Evolutionary conservation across 2,888 invertebrate species (phyloP).

Genomic region (Sycophila texana): DNA sequence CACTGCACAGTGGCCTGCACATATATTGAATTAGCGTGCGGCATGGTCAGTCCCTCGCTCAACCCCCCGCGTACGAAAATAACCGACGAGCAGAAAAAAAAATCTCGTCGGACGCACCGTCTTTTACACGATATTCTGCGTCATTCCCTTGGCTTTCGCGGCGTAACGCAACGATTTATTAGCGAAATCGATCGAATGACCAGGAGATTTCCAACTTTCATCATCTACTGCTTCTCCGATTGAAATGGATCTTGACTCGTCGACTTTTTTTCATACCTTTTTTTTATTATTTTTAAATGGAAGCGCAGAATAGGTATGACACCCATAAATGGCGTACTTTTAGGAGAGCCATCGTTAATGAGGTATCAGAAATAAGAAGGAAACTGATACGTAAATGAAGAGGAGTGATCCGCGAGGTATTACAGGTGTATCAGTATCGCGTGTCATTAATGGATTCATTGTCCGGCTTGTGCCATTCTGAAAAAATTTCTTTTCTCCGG

Average conservation of each 20-base stretch:
- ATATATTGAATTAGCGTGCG: background rate
- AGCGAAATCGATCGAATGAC: conserved; percentile 9
- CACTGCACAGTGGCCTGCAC: too few species aligned
- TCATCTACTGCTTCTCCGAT: background rate
- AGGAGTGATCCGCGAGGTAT: background rate
- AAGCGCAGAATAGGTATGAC: too few species aligned
- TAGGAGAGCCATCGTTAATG: too few species aligned
- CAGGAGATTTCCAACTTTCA: background rate
- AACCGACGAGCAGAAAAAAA: background rate
- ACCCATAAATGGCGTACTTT: background rate
- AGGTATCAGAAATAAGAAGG: background rate
- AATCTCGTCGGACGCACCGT: background rate
- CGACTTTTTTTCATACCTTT: too few species aligned
- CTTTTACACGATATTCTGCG: too few species aligned
- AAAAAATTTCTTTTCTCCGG: background rate
- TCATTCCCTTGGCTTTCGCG: conserved; percentile 1
- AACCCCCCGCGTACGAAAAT: background rate
- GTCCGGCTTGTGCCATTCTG: background rate
- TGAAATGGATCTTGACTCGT: background rate
- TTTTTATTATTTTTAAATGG: too few species aligned
- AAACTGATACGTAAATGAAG: background rate
- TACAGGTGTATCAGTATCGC: conserved; percentile 58
- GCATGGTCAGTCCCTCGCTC: background rate
- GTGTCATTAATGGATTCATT: conserved; percentile 67
- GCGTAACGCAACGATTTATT: conserved; percentile 6